A percentile compares a stretch with the other conserved stretches of the same genome.
These are phyloP conservation scores for Bostrychus sinensis DNA, from an alignment of 2,113 vertebrate species.

Conservation along the genomic window DNA sequence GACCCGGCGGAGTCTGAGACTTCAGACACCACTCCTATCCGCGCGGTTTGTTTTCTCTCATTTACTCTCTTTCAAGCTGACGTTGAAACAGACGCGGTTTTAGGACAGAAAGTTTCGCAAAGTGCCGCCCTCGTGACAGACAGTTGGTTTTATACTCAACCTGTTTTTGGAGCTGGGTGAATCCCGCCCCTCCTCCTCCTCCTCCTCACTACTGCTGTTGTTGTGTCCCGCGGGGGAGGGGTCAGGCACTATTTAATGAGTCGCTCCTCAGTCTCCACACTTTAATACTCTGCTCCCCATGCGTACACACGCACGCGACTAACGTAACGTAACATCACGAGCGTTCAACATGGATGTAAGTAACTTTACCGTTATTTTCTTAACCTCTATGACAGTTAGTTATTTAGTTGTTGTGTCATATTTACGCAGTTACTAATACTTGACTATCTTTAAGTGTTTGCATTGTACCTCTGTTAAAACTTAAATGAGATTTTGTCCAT, in stretches of 20 bases:
- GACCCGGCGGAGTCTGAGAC: neutral
- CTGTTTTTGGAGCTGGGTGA: slow-evolving; percentile 43
- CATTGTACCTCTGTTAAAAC: too few relatives aligned
- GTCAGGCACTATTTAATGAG: slow-evolving; percentile 30
- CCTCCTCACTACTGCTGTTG: slow-evolving; percentile 1
- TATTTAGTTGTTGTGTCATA: too few relatives aligned
- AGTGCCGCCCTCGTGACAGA: neutral
- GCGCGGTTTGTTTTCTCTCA: neutral
- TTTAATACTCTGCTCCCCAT: neutral
- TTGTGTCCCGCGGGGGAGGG: slow-evolving; percentile 25
- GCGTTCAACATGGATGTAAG: slow-evolving; percentile 45
- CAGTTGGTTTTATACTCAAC: slow-evolving; percentile 41
- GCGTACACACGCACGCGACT: neutral
- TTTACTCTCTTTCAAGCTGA: neutral
- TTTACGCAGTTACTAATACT: too few relatives aligned
- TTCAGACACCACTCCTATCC: neutral
- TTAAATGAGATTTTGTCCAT: too few relatives aligned
- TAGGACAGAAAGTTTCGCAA: neutral
- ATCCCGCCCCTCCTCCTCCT: slow-evolving; percentile 4
- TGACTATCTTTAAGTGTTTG: too few relatives aligned
- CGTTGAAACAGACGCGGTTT: neutral
- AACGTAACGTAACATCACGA: neutral
- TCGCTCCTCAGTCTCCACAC: neutral
- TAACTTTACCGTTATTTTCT: neutral
- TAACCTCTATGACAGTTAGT: neutral